Conservation (phyloP, 2,797 vertebrate genomes). For the Astyanax mexicanus region DNA sequence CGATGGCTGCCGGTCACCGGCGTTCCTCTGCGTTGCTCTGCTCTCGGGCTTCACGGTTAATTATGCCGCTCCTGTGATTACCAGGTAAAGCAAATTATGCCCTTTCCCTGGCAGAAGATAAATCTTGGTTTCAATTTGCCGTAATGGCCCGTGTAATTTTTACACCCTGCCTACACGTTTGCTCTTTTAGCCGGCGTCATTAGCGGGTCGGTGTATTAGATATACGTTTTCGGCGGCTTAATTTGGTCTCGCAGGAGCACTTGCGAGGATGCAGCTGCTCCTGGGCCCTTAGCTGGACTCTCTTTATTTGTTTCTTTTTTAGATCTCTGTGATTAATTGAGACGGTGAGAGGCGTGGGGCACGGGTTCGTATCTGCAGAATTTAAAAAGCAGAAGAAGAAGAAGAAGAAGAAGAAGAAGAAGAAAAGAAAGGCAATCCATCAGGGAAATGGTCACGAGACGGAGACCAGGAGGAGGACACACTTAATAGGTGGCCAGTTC, state of each 20-base stretch:
- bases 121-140: constrained; percentile 77
- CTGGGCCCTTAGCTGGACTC: constrained; percentile 64
- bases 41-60: constrained; percentile 70
- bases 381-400: background rate
- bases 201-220: constrained; percentile 80
- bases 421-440: background rate
- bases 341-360: constrained; percentile 73
- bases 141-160: constrained; percentile 82
- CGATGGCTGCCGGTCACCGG: background rate
- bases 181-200: constrained; percentile 77
- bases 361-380: constrained; percentile 27
- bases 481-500: background rate
- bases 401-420: background rate
- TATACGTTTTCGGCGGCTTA: constrained; percentile 76
- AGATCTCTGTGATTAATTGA: constrained; percentile 79
- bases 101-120: constrained; percentile 78
- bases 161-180: constrained; percentile 75
- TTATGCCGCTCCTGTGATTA: constrained; percentile 76
- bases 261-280: constrained; percentile 77
- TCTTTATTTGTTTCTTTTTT: constrained; percentile 81
- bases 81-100: constrained; percentile 77
- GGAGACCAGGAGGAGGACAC: background rate
- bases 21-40: background rate
- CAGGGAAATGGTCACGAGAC: too few species aligned
- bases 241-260: constrained; percentile 79